A percentile compares a stretch with the other conserved stretches of the same genome.
These are phyloP conservation scores for Rhodinocichla rosea DNA, from an alignment of 2,113 vertebrate species.

Conservation along the genomic window DNA sequence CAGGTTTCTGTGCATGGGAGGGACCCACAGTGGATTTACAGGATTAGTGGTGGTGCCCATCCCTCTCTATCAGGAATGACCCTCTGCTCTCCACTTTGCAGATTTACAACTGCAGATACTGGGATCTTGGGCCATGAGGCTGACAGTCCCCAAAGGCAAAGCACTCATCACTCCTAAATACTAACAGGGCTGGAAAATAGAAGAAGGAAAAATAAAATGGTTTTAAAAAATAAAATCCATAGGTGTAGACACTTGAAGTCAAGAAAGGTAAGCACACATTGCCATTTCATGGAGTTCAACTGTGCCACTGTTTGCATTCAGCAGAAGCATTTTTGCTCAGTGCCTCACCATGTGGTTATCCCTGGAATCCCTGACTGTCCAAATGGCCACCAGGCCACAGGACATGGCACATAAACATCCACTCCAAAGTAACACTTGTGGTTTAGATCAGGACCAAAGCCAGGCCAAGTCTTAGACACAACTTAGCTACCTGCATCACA, in stretches of 20 bases:
- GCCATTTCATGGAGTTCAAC: background rate
- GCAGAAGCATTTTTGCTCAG: background rate
- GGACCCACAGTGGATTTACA: background rate
- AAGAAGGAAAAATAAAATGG: background rate
- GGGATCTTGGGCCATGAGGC: background rate
- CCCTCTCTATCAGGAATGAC: background rate
- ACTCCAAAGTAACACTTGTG: background rate
- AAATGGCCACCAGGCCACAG: background rate
- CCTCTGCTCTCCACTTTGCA: background rate
- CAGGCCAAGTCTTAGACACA: background rate
- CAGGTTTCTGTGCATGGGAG: background rate
- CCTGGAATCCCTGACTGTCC: background rate
- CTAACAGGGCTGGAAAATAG: background rate
- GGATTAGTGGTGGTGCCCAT: background rate
- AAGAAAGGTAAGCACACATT: background rate
- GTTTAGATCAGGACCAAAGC: background rate
- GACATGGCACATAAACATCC: background rate
- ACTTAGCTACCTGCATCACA: slow-evolving; percentile 23
- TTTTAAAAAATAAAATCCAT: background rate
- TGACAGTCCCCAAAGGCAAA: background rate
- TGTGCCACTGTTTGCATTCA: background rate
- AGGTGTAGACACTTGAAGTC: background rate
- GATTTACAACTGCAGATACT: background rate
- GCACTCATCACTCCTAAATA: background rate
- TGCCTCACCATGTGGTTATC: background rate